Percentiles rank a stretch among this genome's conserved stretches.
These are phyloP conservation scores for Tipula unca DNA, from an alignment of 2,888 invertebrate genomes.

Conservation along the genomic window DNA sequence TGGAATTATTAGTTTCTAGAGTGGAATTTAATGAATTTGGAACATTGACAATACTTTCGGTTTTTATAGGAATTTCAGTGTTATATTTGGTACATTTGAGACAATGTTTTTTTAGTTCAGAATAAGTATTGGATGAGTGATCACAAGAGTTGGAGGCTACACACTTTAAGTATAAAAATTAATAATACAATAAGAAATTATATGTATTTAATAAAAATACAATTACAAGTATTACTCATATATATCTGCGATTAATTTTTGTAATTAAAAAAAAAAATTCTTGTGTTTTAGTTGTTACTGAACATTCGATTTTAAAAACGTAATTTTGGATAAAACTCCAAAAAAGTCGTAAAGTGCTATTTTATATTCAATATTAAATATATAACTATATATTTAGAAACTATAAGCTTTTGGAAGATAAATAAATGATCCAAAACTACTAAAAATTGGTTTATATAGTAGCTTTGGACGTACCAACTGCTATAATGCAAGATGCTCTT, in stretches of 20 bases:
- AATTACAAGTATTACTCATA: too few species aligned
- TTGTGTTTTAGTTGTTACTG: background rate
- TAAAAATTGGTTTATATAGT: too few species aligned
- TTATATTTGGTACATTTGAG: background rate
- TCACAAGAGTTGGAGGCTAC: background rate
- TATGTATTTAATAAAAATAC: background rate
- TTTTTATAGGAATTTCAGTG: background rate
- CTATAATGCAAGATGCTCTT: background rate
- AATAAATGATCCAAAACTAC: background rate
- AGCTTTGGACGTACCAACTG: background rate
- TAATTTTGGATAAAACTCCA: too few species aligned
- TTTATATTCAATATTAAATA: background rate
- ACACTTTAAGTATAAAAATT: background rate
- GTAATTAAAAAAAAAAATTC: background rate
- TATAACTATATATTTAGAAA: background rate
- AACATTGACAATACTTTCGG: background rate
- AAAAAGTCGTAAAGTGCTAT: background rate
- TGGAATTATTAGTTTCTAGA: background rate
- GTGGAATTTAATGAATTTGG: too few species aligned
- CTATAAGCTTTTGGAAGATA: background rate
- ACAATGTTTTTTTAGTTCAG: too few species aligned
- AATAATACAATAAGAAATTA: background rate
- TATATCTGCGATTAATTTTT: background rate
- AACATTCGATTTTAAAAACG: too few species aligned
- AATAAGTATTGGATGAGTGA: background rate